Percentiles rank a stretch among this genome's conserved stretches.
phyloP scores from a whole-genome alignment of 2,113 vertebrate species.

The Chitala chitala region DNA sequence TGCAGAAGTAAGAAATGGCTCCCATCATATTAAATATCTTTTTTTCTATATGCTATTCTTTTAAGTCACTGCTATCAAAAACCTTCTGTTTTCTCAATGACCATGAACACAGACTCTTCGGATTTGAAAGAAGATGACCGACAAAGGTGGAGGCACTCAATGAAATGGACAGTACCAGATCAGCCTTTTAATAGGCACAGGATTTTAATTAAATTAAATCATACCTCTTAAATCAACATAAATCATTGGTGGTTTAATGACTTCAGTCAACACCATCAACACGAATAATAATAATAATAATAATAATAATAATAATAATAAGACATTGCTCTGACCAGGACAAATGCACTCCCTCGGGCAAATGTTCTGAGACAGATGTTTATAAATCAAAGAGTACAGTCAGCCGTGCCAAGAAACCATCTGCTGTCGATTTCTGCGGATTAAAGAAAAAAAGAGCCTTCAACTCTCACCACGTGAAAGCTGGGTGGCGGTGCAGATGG shows the following conservation, averaged over 20 bases:
- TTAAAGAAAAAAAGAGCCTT: not conserved
- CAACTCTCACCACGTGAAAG: not conserved
- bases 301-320: no score
- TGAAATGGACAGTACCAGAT: no score
- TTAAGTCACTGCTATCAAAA: constrained; percentile 53
- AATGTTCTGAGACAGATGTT: constrained; percentile 11
- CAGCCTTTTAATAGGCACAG: no score
- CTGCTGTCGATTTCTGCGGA: not conserved
- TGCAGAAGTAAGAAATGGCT: constrained; percentile 45
- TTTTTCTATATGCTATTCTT: no score
- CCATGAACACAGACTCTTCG: not conserved
- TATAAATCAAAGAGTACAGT: constrained; percentile 10
- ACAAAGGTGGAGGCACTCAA: no score
- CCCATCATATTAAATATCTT: constrained; percentile 57
- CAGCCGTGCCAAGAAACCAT: constrained; percentile 5
- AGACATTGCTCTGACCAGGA: not conserved
- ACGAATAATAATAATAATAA: no score
- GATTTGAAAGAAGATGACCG: no score
- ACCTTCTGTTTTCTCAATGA: not conserved
- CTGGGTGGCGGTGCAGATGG: not conserved
- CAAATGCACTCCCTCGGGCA: not conserved
- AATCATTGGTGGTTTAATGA: not conserved
- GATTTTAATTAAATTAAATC: no score
- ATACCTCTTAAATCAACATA: no score
- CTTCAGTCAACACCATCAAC: constrained; percentile 3